Evolutionary conservation across 1,140 invertebrate species (phyloP), one percentile per base, ranked within the genome.

Genomic region (Heliconius eleuchia): DNA sequence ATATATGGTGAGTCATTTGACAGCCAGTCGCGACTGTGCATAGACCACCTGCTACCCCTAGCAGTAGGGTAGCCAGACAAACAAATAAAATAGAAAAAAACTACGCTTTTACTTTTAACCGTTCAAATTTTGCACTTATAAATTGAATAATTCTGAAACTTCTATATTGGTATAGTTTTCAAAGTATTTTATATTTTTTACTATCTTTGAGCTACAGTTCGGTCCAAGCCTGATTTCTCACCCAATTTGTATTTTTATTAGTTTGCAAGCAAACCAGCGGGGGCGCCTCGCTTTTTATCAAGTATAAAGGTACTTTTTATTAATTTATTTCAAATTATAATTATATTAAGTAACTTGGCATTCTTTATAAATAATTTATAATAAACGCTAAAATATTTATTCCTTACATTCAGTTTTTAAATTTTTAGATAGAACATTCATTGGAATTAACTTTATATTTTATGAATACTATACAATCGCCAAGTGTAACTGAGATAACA

Each of bases 21-120:
- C 60, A 66, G 60, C 23, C 60, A 66, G 60, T 66, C n/a, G 60
- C 27, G 13, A 66, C 60, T 66, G 23, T 66, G 60, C 60, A 66
- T 6, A 30, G 60, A 27, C 30, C 60, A 66, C 60, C 60, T 66
- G 60, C 27, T 16, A 2, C 60, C 60, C 27, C 23, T 5, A 16
- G 1, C 60, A 66, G 3, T 16, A 30, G 60, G 60, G 9, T 30
- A 30, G 60, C 11, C 30, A 66, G 30, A 66, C 27, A 30, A 66
- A n/a, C 11, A 66, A 66, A 30, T 66, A 16, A 66, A 16, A 66
- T 66, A 30, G 27, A 18, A 66, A 66, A 37, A 66, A 46, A 66
- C 2, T 23, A 3, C 19, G 13, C 60, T 13, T 30, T 66, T 66
- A 3, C 23, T 27, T 60, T 27, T 16, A 30, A 27, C 23, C n/a